Base-by-base conservation (phyloP, 2,797 vertebrate genomes). In the Chrosomus eos region DNA sequence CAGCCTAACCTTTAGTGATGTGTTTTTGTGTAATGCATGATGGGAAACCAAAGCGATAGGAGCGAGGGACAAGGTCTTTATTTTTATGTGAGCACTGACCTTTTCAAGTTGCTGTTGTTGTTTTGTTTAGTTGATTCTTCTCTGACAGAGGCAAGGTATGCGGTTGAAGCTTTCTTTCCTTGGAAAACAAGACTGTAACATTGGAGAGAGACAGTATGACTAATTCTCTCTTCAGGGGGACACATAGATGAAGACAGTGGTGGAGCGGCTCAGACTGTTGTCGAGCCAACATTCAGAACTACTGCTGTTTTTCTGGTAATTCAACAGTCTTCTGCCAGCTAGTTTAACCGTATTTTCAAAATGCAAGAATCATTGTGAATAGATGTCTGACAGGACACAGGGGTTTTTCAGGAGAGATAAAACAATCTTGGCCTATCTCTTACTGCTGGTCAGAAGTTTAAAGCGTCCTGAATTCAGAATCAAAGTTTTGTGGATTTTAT, bases 101-200 rank as follows among this genome's bases (percentile, higher is more conserved):
- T 90, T 90, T 88, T 85, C 88, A 77, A 72, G 72, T 76, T 67
- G 9, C 71, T 71, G 64, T 72, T 79, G 84, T 81, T 80, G 78
- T 82, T 81, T 86, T 87, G 87, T 88, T 88, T 89, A 67, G 75
- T 85, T 43, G 76, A 88, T 87, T 87, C 83, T 79, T 71, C 70
- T n/a, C 64, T 3, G 70, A 83, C 82, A 19, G 53, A 72, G 48
- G 58, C 72, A 16, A 82, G 68, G 38, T 26, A 48, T 58, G 84
- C 40, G 55, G 38, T 31, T 58, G 14, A 36, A 55, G 67, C 68
- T 21, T 81, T 60, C 58, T 79, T 67, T 78, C 26, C 75, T 84
- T 68, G 16, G 60, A 85, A 85, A 88, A 83, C 7, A 43, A 81
- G 85, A 85, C 60, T 85, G 74, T 87, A 75, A 43, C 33, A 80